Evolutionary conservation across 2,113 vertebrate species (phyloP).

Genomic region (Amblyornis subalaris): DNA sequence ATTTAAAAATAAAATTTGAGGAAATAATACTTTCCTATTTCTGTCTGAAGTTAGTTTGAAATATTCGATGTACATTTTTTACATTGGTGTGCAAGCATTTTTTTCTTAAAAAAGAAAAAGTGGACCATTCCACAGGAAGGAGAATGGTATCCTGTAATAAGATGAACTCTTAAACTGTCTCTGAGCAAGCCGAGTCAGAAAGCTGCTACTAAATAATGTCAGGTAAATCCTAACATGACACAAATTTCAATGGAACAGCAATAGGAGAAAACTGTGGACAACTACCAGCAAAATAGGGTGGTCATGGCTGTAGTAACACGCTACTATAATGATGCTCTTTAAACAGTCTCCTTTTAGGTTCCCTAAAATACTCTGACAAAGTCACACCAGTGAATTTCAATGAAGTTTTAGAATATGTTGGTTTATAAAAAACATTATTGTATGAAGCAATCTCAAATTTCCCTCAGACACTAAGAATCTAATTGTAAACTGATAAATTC

Average conservation of each 20-base stretch:
- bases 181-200: background rate
- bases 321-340: background rate
- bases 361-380: slow-evolving; percentile 21
- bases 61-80: background rate
- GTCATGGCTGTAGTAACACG: slow-evolving; percentile 3
- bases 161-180: background rate
- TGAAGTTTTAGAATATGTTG: slow-evolving; percentile 15
- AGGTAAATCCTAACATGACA: background rate
- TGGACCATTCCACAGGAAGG: background rate
- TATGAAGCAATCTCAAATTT: background rate
- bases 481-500: slow-evolving; percentile 95
- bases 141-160: background rate
- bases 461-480: slow-evolving; percentile 72
- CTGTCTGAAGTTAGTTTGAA: background rate
- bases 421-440: slow-evolving; percentile 43
- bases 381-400: slow-evolving; percentile 18
- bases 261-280: slow-evolving; percentile 40
- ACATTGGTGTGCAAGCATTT: background rate
- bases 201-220: background rate
- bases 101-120: background rate
- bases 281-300: slow-evolving; percentile 38
- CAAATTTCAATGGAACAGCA: background rate
- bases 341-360: slow-evolving; percentile 3
- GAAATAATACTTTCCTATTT: background rate
- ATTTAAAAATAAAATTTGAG: slow-evolving; percentile 17